Percentiles rank a stretch among this genome's conserved stretches.
Conservation (phyloP, 2,888 invertebrate species). For the Tribolium freemani region DNA sequence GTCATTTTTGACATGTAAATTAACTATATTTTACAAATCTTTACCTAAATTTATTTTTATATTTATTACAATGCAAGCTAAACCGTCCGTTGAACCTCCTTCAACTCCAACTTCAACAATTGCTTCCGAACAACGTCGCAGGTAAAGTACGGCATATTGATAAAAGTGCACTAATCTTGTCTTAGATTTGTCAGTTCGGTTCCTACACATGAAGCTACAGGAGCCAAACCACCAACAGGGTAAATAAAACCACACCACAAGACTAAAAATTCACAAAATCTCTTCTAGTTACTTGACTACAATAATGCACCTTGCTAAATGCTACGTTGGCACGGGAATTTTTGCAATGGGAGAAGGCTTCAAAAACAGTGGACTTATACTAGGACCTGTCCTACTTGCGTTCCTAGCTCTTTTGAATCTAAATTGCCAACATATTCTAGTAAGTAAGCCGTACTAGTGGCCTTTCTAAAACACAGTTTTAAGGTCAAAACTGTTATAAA, state of each 20-base stretch:
- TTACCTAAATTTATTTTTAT: not conserved
- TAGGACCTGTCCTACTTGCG: constrained; percentile 82
- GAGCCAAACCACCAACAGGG: constrained; percentile 30
- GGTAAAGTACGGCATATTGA: not conserved
- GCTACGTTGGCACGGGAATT: constrained; percentile 93
- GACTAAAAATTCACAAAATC: not conserved
- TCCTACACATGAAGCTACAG: not conserved
- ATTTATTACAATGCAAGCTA: not conserved
- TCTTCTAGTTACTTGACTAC: constrained; percentile 81
- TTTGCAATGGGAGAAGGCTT: constrained; percentile 94
- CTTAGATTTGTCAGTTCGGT: constrained; percentile 2
- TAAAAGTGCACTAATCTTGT: not conserved
- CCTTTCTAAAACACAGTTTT: not conserved
- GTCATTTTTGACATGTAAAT: not conserved
- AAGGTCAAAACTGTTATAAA: constrained; percentile 5
- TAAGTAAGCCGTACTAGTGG: constrained; percentile 64
- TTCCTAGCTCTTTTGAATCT: constrained; percentile 85
- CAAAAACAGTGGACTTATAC: constrained; percentile 86
- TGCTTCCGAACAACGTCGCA: not conserved
- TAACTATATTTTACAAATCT: not conserved
- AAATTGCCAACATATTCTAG: constrained; percentile 89
- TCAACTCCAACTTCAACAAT: not conserved
- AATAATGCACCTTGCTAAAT: constrained; percentile 89
- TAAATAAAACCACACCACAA: not conserved
- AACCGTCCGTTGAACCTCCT: not conserved